Percentiles rank a stretch among this genome's conserved stretches.
Evolutionary conservation across 2,888 invertebrate species (phyloP).

Genomic region (Pristionchus entomophagus): DNA sequence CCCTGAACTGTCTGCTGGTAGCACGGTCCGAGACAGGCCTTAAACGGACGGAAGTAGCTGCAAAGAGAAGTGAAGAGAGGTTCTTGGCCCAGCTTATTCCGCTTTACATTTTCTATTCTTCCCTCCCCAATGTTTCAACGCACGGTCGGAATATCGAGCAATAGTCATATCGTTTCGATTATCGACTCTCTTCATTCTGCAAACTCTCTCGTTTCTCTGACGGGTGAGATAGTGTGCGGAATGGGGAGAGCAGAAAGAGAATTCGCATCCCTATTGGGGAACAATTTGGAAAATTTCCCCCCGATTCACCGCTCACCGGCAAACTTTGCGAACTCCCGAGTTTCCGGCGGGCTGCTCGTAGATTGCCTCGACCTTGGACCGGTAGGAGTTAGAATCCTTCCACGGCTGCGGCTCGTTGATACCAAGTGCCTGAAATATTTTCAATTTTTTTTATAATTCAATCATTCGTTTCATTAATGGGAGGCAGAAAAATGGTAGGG

Average conservation of each 20-base stretch:
- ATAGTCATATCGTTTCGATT: too few species aligned
- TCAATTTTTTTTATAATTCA: not conserved
- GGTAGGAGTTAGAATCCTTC: slow-evolving; percentile 39
- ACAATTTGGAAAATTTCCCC: too few species aligned
- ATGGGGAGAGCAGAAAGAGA: too few species aligned
- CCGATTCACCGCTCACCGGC: slow-evolving; percentile 7
- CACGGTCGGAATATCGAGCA: too few species aligned
- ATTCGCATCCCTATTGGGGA: too few species aligned
- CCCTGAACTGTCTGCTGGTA: slow-evolving; percentile 18
- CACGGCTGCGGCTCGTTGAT: slow-evolving; percentile 41
- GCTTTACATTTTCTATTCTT: too few species aligned
- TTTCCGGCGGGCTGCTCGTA: slow-evolving; percentile 2
- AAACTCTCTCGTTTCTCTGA: too few species aligned
- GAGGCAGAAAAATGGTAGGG: too few species aligned
- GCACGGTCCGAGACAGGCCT: slow-evolving; percentile 24
- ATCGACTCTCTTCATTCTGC: too few species aligned
- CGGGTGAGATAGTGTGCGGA: too few species aligned
- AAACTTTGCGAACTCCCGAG: slow-evolving; percentile 31
- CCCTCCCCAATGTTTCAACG: too few species aligned
- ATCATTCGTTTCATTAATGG: not conserved
- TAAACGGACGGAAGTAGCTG: slow-evolving; percentile 41
- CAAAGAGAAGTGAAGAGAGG: not conserved
- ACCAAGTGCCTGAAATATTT: not conserved
- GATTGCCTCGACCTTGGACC: slow-evolving; percentile 23
- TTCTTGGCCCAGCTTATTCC: too few species aligned